Conservation (phyloP, 2,888 invertebrate species). For the Corbicula japonica region DNA sequence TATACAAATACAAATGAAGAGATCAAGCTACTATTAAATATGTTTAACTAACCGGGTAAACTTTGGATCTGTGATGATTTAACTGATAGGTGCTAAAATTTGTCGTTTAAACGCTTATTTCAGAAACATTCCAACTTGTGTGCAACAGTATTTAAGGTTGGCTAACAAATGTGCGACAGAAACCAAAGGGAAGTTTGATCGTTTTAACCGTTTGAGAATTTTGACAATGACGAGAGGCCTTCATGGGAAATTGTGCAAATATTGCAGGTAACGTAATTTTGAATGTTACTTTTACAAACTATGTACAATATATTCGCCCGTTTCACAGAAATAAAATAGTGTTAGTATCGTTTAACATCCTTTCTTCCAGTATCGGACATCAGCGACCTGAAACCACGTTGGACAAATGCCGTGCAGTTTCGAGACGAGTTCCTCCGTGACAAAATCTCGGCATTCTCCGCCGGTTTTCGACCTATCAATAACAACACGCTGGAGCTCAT, state of each 20-base stretch:
- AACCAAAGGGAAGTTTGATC: too few species aligned
- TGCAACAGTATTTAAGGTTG: too few species aligned
- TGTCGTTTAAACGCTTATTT: too few species aligned
- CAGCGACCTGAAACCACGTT: constrained; percentile 46
- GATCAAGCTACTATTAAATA: too few species aligned
- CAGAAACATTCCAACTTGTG: too few species aligned
- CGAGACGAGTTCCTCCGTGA: constrained; percentile 49
- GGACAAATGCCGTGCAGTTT: constrained; percentile 67
- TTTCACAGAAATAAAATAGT: too few species aligned
- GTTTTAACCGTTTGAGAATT: too few species aligned
- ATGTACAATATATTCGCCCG: neutral
- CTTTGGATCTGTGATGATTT: too few species aligned
- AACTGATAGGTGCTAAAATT: too few species aligned
- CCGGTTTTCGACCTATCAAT: constrained; percentile 70
- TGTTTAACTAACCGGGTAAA: too few species aligned
- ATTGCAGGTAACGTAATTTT: constrained; percentile 3
- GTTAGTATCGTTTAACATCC: neutral
- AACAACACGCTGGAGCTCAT: constrained; percentile 67
- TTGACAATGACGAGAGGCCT: neutral
- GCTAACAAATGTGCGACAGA: too few species aligned
- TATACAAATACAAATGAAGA: too few species aligned
- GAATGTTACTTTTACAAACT: neutral
- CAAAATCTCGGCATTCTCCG: constrained; percentile 64
- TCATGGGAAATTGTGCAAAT: constrained; percentile 10
- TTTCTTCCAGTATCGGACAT: constrained; percentile 10